A percentile compares a stretch with the other conserved stretches of the same genome.
These are phyloP conservation scores for Aspidapion aeneum DNA, from an alignment of 2,888 invertebrate species.

Conservation along the genomic window DNA sequence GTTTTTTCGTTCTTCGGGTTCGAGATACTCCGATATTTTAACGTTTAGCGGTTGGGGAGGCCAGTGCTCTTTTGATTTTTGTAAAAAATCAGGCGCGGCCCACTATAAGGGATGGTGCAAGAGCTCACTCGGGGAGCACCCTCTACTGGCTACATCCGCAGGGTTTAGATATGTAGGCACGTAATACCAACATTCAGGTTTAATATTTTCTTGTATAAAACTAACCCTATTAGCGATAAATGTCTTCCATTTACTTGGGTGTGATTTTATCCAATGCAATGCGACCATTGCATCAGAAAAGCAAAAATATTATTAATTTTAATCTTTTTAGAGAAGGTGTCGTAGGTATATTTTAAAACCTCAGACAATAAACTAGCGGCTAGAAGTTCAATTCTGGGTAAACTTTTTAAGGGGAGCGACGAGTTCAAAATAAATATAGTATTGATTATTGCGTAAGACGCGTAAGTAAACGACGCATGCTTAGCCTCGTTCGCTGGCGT, in stretches of 20 bases:
- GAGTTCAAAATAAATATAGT: background rate
- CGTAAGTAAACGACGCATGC: background rate
- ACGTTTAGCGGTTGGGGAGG: background rate
- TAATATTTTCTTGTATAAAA: conserved; percentile 11
- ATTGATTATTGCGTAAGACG: background rate
- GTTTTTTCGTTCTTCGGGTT: background rate
- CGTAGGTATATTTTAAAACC: no score
- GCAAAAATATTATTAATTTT: background rate
- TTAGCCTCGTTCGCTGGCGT: background rate
- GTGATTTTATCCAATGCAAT: conserved; percentile 9
- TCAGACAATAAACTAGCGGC: no score
- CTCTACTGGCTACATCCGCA: conserved; percentile 7
- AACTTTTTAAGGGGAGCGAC: background rate
- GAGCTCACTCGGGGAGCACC: no score
- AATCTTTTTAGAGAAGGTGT: no score
- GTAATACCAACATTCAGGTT: background rate
- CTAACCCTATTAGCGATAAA: conserved; percentile 17
- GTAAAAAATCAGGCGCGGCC: conserved; percentile 7
- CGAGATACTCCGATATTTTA: background rate
- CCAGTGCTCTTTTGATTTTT: background rate
- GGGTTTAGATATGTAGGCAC: conserved; percentile 9
- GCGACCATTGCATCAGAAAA: conserved; percentile 13
- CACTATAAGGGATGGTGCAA: no score
- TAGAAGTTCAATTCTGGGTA: no score
- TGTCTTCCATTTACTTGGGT: conserved; percentile 9